A percentile compares a stretch with the other conserved stretches of the same genome.
These are phyloP conservation scores for Drosophila lutescens DNA, from an alignment of 2,888 invertebrate genomes.

Conservation along the genomic window DNA sequence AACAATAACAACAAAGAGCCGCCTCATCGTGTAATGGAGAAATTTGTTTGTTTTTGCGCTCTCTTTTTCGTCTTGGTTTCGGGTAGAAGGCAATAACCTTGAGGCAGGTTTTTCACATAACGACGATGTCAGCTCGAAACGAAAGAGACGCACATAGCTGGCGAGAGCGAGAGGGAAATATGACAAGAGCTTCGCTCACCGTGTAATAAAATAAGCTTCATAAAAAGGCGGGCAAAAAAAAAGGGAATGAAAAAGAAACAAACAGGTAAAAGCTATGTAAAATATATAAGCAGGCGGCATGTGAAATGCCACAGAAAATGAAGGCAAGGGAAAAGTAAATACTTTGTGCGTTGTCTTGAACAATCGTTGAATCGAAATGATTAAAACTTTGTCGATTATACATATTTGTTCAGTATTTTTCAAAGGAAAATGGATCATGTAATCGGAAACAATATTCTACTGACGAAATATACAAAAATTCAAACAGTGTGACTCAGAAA, in stretches of 20 bases:
- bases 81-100: conserved; percentile 74
- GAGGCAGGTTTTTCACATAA: conserved; percentile 77
- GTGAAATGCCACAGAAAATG: conserved; percentile 31
- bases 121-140: conserved; percentile 36
- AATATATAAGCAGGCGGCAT: conserved; percentile 2
- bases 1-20: conserved; percentile 38
- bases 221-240: conserved; percentile 29
- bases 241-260: conserved; percentile 4
- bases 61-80: conserved; percentile 48
- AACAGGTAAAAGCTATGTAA: conserved; percentile 41
- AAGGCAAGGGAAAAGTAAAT: conserved; percentile 19
- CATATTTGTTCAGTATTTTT: background rate
- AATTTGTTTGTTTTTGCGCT: conserved; percentile 60
- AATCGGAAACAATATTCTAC: background rate
- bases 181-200: conserved; percentile 17
- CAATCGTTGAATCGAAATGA: conserved; percentile 11
- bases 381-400: conserved; percentile 9
- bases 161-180: conserved; percentile 15
- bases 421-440: background rate
- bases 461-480: background rate
- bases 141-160: conserved; percentile 24
- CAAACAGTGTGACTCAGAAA: conserved; percentile 1
- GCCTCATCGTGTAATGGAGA: conserved; percentile 71
- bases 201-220: conserved; percentile 37
- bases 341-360: conserved; percentile 16